Evolutionary conservation across 64 coral and sea anemone genomes (phyloP), one percentile per base, ranked within the genome.

Genomic region (Dendrophyllia cribrosa): DNA sequence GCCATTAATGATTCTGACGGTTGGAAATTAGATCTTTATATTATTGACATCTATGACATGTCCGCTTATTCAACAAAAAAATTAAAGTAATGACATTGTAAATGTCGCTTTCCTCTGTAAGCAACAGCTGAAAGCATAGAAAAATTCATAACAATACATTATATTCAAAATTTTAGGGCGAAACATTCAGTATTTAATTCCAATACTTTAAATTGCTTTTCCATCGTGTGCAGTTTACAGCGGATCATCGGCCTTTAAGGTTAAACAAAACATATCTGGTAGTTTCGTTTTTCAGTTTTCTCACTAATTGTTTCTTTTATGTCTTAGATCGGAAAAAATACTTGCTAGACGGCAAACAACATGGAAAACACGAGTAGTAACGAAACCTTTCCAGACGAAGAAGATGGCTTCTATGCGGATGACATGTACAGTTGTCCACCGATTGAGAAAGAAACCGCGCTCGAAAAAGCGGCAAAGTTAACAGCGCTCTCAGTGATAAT

Each of bases 401-500:
- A 52, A n/a, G 46, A 51, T 68, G 44, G 11, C 0, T 0, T n/a
- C 2, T 43, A 64, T 23, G 13, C 70, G 2, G 25, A 75, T 75
- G 14, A 50, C 17, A 49, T 75, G 46, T 43, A 84, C 3, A 23
- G 9, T 6, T 84, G 80, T 50, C 80, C 80, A 24, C 80, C 44
- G 9, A 9, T 10, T 21, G 43, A 51, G 61, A 9, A 76, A 7
- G 49, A 53, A 50, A 93, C 72, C 1, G n/a, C 60, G 16, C 48
- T 58, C 48, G 74, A 83, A 51, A 62, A 71, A 12, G 16, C 62
- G n/a, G 59, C 15, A 72, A 93, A 87, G 72, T 69, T 85, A 3
- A 74, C 69, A 10, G 73, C 70, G 4, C 76, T 86, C 51, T 46
- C 68, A 1, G 46, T 93, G n/a, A 93, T 87, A 17, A 93, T 93